Evolutionary conservation across 2,797 vertebrate genomes (phyloP), one percentile per base, ranked within the genome.

Genomic region (Pangasius sanitwongsei): DNA sequence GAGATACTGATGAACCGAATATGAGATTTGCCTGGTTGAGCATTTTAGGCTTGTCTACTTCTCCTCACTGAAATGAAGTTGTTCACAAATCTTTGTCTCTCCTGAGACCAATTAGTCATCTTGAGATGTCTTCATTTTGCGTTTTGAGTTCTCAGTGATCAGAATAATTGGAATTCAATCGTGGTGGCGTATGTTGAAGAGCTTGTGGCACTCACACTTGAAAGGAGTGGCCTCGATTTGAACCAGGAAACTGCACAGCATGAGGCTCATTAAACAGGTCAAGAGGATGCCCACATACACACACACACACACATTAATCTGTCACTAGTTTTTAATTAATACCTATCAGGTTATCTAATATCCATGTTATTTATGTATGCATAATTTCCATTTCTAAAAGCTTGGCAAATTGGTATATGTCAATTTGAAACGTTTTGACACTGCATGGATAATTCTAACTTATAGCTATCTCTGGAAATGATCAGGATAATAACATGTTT

Each of bases 131-230:
- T 97, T 96, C 94, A 97, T 97, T 97, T 94, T 97, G 53, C 11
- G 37, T 96, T 96, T 96, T 95, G 95, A 96, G 96, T 95, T 95
- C 94, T 97, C 96, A 97, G 93, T 91, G 93, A 96, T 97, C 96
- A 96, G 96, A 92, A 95, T 97, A 98, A 98, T 97, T 97, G 95
- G 95, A 96, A 97, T 97, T 97, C 97, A 97, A 95, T 95, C 97
- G 95, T 96, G 92, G 91, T 95, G 93, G 94, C 94, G 95, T 95
- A 94, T 89, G 96, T 96, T 95, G 95, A 92, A 93, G 86, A 94
- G 87, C 55, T 11, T 93, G 69, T 61, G 48, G 34, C 50, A 55
- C 88, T 89, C 67, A 77, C 87, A 50, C 81, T 82, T 84, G 8
- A 44, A 70, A 84, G 84, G 34, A 83, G 23, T 16, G 57, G 57